Conservation (phyloP, 2,888 invertebrate species). For the Argyra leucocephala region DNA sequence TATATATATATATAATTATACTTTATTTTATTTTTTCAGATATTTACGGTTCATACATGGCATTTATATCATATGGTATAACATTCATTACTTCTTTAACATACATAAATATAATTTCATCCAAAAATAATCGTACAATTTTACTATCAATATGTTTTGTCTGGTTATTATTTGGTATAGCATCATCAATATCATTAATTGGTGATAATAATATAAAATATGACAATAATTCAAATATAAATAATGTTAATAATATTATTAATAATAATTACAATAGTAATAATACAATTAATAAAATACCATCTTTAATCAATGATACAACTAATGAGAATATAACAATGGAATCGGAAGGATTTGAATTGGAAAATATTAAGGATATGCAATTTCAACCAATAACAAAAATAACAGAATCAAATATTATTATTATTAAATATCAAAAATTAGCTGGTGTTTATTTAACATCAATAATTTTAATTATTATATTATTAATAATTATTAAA, state of each 20-base stretch:
- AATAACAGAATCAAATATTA: constrained; percentile 24
- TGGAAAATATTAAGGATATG: neutral
- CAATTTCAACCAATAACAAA: neutral
- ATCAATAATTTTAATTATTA: constrained; percentile 27
- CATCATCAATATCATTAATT: constrained; percentile 34
- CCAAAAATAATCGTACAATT: constrained; percentile 31
- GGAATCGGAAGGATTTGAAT: neutral
- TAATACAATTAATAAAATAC: neutral
- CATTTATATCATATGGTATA: constrained; percentile 36
- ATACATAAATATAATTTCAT: constrained; percentile 34
- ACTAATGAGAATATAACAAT: constrained; percentile 22
- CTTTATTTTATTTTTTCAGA: constrained; percentile 26
- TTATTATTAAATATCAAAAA: constrained; percentile 34
- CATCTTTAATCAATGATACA: constrained; percentile 19
- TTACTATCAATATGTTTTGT: constrained; percentile 32
- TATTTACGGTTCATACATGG: constrained; percentile 35
- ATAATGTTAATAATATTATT: too few species aligned
- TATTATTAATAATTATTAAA: constrained; percentile 30
- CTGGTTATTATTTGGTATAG: constrained; percentile 35
- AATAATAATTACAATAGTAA: neutral
- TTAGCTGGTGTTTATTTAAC: constrained; percentile 35
- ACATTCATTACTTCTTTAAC: constrained; percentile 34
- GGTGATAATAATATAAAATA: constrained; percentile 15
- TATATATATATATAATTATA: too few species aligned
- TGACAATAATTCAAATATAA: too few species aligned